Conservation (phyloP, 1,140 invertebrate genomes). For the Elymnias hypermnestra region DNA sequence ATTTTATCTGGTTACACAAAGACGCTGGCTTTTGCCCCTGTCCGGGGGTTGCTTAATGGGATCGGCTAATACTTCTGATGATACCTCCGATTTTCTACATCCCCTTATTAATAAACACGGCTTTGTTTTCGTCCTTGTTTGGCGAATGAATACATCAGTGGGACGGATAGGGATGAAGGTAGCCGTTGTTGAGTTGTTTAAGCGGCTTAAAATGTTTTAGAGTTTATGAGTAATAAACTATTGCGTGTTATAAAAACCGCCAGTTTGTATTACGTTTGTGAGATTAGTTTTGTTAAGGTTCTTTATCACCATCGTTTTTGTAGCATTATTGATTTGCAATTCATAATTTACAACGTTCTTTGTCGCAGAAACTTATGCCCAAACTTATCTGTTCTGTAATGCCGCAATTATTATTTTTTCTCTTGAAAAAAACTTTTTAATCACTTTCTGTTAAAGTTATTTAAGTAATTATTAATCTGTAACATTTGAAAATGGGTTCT, state of each 20-base stretch:
- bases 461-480: too few relatives aligned
- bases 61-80: constrained; percentile 67
- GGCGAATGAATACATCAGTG: background rate
- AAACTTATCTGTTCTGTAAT: too few relatives aligned
- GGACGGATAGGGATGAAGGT: constrained; percentile 27
- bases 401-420: too few relatives aligned
- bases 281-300: background rate
- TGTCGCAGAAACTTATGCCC: too few relatives aligned
- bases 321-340: too few relatives aligned
- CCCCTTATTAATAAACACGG: constrained; percentile 56
- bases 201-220: constrained; percentile 33
- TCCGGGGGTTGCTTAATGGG: constrained; percentile 61
- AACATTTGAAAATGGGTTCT: too few relatives aligned
- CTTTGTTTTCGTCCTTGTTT: constrained; percentile 33
- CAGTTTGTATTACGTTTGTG: background rate
- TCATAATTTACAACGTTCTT: too few relatives aligned
- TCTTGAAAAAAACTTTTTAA: too few relatives aligned
- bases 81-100: constrained; percentile 48
- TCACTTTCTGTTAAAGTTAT: too few relatives aligned
- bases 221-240: constrained; percentile 6
- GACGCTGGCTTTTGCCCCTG: constrained; percentile 62
- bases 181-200: constrained; percentile 34
- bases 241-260: background rate
- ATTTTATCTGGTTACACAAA: constrained; percentile 73
- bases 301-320: too few relatives aligned